These are phyloP conservation scores for Channa maculata DNA, from an alignment of 2,113 vertebrate species.

Conservation along the genomic window DNA sequence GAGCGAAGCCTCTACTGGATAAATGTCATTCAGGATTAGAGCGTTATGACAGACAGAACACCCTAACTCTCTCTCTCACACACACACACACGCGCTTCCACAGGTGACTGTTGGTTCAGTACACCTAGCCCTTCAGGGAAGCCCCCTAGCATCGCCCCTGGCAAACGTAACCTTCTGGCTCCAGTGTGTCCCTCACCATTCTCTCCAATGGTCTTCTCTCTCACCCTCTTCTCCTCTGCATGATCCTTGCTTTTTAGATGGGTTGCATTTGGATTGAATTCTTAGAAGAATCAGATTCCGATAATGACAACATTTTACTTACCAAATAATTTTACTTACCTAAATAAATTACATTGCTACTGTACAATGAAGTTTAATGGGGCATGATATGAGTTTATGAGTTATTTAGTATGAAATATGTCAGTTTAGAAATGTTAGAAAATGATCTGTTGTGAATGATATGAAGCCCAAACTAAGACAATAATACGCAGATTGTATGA, in stretches of 20 bases:
- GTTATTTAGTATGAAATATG: too few species aligned
- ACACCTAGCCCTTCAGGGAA: conserved; percentile 56
- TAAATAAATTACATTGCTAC: too few species aligned
- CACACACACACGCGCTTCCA: conserved; percentile 33
- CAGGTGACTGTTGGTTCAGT: conserved; percentile 66
- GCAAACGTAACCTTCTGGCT: conserved; percentile 66
- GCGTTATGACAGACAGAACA: conserved; percentile 68
- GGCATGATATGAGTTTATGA: too few species aligned
- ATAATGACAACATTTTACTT: too few species aligned
- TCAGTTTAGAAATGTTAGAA: too few species aligned
- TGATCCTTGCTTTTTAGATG: background rate
- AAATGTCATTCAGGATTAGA: conserved; percentile 80
- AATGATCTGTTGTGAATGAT: too few species aligned
- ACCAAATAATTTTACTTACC: too few species aligned
- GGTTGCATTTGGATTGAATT: conserved; percentile 15
- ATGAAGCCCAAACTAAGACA: background rate
- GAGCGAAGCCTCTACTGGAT: conserved; percentile 69
- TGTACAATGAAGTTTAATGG: too few species aligned
- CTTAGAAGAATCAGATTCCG: background rate
- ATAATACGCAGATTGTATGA: background rate
- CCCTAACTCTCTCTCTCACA: conserved; percentile 16
- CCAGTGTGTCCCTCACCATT: conserved; percentile 26
- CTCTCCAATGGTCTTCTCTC: conserved; percentile 19
- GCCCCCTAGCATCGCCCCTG: conserved; percentile 67
- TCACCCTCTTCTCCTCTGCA: conserved; percentile 14